Percentiles rank a stretch among this genome's conserved stretches.
phyloP scores from a whole-genome alignment of 35 echinoderm and acorn worm species.

The Patiria miniata region DNA sequence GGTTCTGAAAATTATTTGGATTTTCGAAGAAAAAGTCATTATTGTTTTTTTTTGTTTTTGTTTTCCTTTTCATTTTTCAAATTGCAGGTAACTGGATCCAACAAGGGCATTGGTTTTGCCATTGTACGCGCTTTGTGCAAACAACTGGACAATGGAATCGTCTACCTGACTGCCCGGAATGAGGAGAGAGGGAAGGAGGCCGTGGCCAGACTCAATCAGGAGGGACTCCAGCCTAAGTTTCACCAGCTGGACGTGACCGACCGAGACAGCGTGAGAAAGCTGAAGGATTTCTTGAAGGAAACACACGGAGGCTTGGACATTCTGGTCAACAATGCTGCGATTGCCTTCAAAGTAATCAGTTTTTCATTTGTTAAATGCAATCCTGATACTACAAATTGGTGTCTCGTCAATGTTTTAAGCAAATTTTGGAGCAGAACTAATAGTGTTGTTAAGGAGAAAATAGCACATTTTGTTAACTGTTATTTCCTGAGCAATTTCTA shows the following conservation, averaged over 20 bases:
- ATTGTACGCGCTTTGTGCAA: conserved; percentile 68
- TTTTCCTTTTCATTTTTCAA: too few relatives aligned
- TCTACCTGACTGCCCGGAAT: conserved; percentile 70
- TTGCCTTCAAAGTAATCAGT: conserved; percentile 64
- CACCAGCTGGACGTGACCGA: conserved; percentile 70
- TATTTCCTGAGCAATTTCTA: background rate
- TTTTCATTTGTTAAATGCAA: background rate
- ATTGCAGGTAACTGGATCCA: conserved; percentile 75
- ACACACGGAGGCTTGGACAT: conserved; percentile 78
- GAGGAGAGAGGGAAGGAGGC: conserved; percentile 64
- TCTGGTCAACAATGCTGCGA: conserved; percentile 73
- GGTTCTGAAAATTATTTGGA: too few relatives aligned
- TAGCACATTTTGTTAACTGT: too few relatives aligned
- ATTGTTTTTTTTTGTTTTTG: too few relatives aligned
- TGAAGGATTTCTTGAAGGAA: conserved; percentile 50
- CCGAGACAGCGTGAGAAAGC: conserved; percentile 23
- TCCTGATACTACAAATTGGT: background rate
- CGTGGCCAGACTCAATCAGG: conserved; percentile 65
- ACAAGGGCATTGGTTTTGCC: conserved; percentile 78
- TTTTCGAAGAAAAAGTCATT: too few relatives aligned
- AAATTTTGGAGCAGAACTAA: too few relatives aligned
- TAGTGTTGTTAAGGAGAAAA: too few relatives aligned
- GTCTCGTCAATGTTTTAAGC: background rate
- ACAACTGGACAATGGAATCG: conserved; percentile 58
- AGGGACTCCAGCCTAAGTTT: conserved; percentile 59